Conservation (phyloP, 23 tunicate species). For the Ascidia mentula region DNA sequence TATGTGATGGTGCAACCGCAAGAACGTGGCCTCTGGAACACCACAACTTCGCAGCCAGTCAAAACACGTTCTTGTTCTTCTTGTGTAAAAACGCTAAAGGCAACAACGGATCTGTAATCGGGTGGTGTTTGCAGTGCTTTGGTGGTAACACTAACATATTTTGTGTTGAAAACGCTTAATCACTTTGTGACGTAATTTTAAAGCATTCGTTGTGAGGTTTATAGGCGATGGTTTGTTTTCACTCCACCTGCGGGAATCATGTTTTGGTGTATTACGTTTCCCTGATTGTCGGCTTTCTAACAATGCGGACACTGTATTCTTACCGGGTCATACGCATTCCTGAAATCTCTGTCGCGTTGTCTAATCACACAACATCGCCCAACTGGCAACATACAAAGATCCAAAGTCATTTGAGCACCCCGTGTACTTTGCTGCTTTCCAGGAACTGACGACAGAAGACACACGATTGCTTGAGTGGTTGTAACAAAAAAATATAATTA, state of each 20-base stretch:
- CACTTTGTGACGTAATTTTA: not conserved
- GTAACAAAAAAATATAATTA: too few species aligned
- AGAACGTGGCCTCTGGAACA: not conserved
- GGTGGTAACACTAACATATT: not conserved
- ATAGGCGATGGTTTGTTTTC: too few species aligned
- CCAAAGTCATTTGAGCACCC: too few species aligned
- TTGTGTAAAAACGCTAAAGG: not conserved
- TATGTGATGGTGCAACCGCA: not conserved
- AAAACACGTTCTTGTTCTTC: not conserved
- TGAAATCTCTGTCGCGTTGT: not conserved
- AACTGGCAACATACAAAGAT: not conserved
- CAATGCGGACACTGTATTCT: not conserved
- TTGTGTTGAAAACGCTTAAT: not conserved
- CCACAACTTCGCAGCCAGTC: not conserved
- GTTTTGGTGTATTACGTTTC: conserved; percentile 6
- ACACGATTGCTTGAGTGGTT: too few species aligned
- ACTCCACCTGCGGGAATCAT: conserved; percentile 5
- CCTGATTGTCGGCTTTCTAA: not conserved
- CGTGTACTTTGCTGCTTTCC: too few species aligned
- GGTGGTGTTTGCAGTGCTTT: not conserved
- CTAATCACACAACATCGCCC: not conserved
- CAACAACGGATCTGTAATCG: not conserved
- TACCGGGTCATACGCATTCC: not conserved
- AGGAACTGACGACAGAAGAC: too few species aligned
- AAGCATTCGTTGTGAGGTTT: too few species aligned